Conservation (phyloP, 1,140 invertebrate genomes). For the Zelostemma sp. region DNA sequence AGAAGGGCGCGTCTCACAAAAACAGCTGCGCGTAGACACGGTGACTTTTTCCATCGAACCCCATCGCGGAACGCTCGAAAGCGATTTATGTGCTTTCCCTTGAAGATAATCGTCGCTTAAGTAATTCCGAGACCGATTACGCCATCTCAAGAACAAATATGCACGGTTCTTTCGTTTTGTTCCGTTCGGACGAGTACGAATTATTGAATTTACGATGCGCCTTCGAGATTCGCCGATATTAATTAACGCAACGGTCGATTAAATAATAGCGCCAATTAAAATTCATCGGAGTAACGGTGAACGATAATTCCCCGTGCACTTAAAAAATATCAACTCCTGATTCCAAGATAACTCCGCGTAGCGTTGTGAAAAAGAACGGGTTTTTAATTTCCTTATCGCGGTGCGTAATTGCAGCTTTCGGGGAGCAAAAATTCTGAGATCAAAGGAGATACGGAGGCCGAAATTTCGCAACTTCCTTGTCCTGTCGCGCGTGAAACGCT, state of each 20-base stretch:
- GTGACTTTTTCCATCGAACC: slow-evolving; percentile 30
- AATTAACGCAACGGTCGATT: background rate
- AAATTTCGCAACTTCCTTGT: background rate
- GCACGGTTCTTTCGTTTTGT: too few species aligned
- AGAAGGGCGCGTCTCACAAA: slow-evolving; percentile 14
- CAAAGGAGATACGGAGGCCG: slow-evolving; percentile 18
- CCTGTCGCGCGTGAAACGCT: background rate
- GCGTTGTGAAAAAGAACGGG: slow-evolving; percentile 5
- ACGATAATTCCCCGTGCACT: slow-evolving; percentile 3
- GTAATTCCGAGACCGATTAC: too few species aligned
- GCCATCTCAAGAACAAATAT: background rate
- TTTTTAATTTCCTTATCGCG: slow-evolving; percentile 14
- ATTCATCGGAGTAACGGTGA: background rate
- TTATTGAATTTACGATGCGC: too few species aligned
- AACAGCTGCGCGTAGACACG: slow-evolving; percentile 25
- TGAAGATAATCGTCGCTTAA: too few species aligned
- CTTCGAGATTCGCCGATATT: background rate
- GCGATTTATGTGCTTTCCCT: too few species aligned
- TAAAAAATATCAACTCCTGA: slow-evolving; percentile 3
- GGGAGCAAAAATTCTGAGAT: slow-evolving; percentile 12
- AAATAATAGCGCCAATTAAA: slow-evolving; percentile 4
- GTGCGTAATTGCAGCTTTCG: slow-evolving; percentile 11
- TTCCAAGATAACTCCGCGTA: background rate
- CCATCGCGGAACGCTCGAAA: background rate
- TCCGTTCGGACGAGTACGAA: too few species aligned